Evolutionary conservation across 1,140 invertebrate species (phyloP).

Genomic region (Dreissena polymorpha): DNA sequence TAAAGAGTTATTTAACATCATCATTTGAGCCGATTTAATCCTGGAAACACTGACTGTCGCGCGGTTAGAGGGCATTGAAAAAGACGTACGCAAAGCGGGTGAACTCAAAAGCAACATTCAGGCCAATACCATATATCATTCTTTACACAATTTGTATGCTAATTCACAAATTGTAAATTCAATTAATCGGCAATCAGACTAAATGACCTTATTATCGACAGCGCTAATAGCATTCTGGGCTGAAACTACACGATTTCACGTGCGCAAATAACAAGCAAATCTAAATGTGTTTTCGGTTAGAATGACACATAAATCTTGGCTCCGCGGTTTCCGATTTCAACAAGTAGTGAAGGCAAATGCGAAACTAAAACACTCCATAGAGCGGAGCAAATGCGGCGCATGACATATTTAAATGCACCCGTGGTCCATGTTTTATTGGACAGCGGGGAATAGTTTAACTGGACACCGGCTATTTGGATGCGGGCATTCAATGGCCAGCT

Average conservation of each 20-base stretch:
- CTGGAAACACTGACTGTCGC: too few relatives aligned
- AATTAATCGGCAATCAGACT: slow-evolving; percentile 50
- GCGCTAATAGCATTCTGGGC: slow-evolving; percentile 8
- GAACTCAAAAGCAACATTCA: slow-evolving; percentile 42
- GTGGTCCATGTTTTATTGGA: too few relatives aligned
- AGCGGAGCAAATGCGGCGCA: too few relatives aligned
- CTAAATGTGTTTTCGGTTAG: slow-evolving; percentile 51
- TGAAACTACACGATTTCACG: slow-evolving; percentile 29
- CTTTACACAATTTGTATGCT: slow-evolving; percentile 44
- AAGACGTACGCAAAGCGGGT: too few relatives aligned
- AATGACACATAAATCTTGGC: slow-evolving; percentile 46
- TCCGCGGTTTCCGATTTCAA: slow-evolving; percentile 28
- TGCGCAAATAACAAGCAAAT: slow-evolving; percentile 32
- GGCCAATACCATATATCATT: slow-evolving; percentile 27
- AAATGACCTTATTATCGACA: slow-evolving; percentile 46
- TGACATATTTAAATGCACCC: too few relatives aligned
- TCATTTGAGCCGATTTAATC: too few relatives aligned
- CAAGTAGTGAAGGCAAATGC: neutral
- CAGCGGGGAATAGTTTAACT: too few relatives aligned
- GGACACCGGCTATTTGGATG: too few relatives aligned
- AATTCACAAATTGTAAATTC: slow-evolving; percentile 45
- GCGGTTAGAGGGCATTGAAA: too few relatives aligned
- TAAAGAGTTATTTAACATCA: too few relatives aligned
- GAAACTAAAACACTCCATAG: too few relatives aligned
- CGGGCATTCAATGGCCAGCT: too few relatives aligned